Evolutionary conservation across 2,888 invertebrate genomes (phyloP).

Genomic region (Diabrotica balteata): DNA sequence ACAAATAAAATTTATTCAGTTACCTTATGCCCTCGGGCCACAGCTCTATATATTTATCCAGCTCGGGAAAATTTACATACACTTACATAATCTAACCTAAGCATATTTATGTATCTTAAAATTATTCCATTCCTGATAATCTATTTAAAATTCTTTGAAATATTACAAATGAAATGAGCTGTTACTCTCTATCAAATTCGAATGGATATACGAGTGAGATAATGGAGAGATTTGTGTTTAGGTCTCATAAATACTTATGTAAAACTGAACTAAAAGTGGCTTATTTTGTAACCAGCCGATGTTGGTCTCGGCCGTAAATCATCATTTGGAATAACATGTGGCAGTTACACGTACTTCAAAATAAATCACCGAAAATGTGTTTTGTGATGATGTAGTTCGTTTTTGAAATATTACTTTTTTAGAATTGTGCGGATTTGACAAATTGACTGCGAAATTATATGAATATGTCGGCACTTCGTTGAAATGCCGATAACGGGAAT

Average conservation of each 20-base stretch:
- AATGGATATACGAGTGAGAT: constrained; percentile 34
- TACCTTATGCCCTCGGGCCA: too few relatives aligned
- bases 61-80: too few relatives aligned
- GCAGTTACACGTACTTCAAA: constrained; percentile 40
- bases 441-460: constrained; percentile 40
- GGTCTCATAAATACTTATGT: constrained; percentile 18
- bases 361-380: constrained; percentile 45
- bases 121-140: too few relatives aligned
- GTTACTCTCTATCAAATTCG: not conserved
- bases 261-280: constrained; percentile 23
- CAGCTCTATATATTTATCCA: too few relatives aligned
- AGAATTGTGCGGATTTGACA: constrained; percentile 38
- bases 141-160: too few relatives aligned
- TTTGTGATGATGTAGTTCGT: constrained; percentile 30
- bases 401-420: constrained; percentile 41
- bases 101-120: too few relatives aligned
- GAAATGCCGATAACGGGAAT: constrained; percentile 21
- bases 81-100: too few relatives aligned
- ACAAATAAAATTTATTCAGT: too few relatives aligned
- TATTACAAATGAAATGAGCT: too few relatives aligned
- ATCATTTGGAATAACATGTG: constrained; percentile 41
- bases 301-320: constrained; percentile 37
- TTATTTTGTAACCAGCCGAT: constrained; percentile 34
- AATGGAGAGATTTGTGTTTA: constrained; percentile 26
- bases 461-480: constrained; percentile 27